These are phyloP conservation scores for Cetonia aurata DNA, from an alignment of 2,888 invertebrate species.

Conservation along the genomic window DNA sequence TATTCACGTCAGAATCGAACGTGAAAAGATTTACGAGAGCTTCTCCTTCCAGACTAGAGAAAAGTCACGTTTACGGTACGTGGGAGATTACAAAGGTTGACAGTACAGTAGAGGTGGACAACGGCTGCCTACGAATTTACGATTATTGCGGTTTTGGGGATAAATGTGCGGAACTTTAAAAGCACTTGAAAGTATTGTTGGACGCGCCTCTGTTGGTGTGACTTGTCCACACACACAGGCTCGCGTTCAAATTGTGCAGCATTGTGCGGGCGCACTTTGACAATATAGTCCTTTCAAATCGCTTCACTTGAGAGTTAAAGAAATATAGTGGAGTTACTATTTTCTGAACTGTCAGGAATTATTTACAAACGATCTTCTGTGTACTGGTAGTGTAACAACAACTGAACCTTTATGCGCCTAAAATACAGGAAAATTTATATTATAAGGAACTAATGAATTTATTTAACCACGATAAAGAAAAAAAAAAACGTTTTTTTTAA, in stretches of 20 bases:
- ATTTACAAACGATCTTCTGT: no score
- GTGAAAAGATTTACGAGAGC: not conserved
- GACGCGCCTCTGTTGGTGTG: not conserved
- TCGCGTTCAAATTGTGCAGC: conserved; percentile 34
- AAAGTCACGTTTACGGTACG: conserved; percentile 50
- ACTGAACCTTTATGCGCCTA: not conserved
- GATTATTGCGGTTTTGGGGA: conserved; percentile 57
- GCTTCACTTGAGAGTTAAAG: conserved; percentile 31
- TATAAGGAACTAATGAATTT: no score
- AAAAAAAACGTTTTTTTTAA: no score
- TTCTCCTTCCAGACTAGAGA: conserved; percentile 9
- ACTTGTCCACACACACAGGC: not conserved
- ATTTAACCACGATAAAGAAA: no score
- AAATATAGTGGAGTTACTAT: no score
- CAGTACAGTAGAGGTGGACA: conserved; percentile 57
- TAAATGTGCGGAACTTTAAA: conserved; percentile 52
- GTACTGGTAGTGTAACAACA: not conserved
- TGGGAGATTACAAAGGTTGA: conserved; percentile 57
- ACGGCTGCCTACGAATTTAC: conserved; percentile 55
- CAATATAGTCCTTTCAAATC: conserved; percentile 11
- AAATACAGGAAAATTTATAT: no score
- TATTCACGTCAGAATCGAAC: not conserved
- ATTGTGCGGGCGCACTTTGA: conserved; percentile 44
- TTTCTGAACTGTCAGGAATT: no score
- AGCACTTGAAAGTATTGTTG: conserved; percentile 36